A percentile compares a stretch with the other conserved stretches of the same genome.
phyloP scores from a whole-genome alignment of 2,888 invertebrate species.

The Noctua comes region DNA sequence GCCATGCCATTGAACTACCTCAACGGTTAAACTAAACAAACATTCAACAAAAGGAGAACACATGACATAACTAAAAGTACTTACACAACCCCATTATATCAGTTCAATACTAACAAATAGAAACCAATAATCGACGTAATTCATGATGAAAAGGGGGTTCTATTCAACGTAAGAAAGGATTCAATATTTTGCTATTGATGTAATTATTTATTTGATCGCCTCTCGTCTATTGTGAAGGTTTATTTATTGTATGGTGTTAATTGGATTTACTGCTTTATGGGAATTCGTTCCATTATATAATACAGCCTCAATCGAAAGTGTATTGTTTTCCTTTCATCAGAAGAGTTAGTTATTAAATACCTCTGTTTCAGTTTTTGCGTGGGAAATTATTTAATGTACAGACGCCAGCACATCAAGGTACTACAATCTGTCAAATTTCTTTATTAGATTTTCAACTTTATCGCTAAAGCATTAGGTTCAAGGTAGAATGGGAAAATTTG shows the following conservation, averaged over 20 bases:
- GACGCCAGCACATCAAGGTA: too few relatives aligned
- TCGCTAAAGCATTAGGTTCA: too few relatives aligned
- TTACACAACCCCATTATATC: slow-evolving; percentile 9
- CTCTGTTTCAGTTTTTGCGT: not conserved
- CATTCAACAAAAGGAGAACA: slow-evolving; percentile 2
- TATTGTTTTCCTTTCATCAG: not conserved
- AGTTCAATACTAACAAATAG: not conserved
- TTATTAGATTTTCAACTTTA: too few relatives aligned
- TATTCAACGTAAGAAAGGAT: slow-evolving; percentile 2
- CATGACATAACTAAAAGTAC: slow-evolving; percentile 18
- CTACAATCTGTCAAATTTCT: too few relatives aligned
- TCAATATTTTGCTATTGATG: not conserved
- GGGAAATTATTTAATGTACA: not conserved
- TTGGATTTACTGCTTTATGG: not conserved
- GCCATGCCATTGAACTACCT: not conserved
- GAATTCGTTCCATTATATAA: not conserved
- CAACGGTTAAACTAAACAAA: not conserved
- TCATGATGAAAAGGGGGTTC: not conserved
- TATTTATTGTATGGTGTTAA: slow-evolving; percentile 2
- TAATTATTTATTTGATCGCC: slow-evolving; percentile 20
- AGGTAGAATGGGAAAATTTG: too few relatives aligned
- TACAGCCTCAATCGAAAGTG: not conserved
- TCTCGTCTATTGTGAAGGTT: slow-evolving; percentile 5
- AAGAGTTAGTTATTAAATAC: not conserved
- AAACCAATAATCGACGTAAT: slow-evolving; percentile 23